A percentile compares a stretch with the other conserved stretches of the same genome.
Evolutionary conservation across 2,888 invertebrate species (phyloP).

Genomic region (Dicycla oo): DNA sequence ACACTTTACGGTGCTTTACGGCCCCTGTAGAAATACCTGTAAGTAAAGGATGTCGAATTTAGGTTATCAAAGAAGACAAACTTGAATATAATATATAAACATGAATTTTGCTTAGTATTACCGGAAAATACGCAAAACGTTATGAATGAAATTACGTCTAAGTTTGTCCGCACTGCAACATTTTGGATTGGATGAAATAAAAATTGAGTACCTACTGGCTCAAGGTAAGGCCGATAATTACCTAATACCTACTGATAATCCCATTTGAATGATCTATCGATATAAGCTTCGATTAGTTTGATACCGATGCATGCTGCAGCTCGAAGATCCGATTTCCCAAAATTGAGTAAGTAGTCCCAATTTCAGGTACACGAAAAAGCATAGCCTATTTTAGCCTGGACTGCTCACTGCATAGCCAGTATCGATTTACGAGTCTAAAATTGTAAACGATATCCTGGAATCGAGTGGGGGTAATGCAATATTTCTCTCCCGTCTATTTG

Average conservation of each 20-base stretch:
- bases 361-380: slow-evolving; percentile 1
- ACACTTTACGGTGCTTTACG: slow-evolving; percentile 77
- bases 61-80: slow-evolving; percentile 12
- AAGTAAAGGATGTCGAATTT: slow-evolving; percentile 64
- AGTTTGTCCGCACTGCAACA: not conserved
- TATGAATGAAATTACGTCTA: slow-evolving; percentile 1
- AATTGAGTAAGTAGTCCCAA: not conserved
- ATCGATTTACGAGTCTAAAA: slow-evolving; percentile 42
- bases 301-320: not conserved
- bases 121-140: not conserved
- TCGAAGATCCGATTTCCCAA: not conserved
- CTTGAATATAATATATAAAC: not conserved
- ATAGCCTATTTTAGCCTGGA: not conserved
- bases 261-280: slow-evolving; percentile 7
- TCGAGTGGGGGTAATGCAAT: slow-evolving; percentile 37
- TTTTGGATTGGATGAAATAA: slow-evolving; percentile 12
- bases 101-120: not conserved
- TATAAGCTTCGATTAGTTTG: not conserved
- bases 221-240: slow-evolving; percentile 26
- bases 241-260: slow-evolving; percentile 5
- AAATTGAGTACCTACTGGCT: not conserved
- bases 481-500: slow-evolving; percentile 36
- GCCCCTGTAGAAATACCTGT: slow-evolving; percentile 71
- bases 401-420: not conserved
- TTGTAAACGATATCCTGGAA: slow-evolving; percentile 24